Evolutionary conservation across 2,113 vertebrate species (phyloP), one percentile per base, ranked within the genome.

Genomic region (Callorhinus ursinus): DNA sequence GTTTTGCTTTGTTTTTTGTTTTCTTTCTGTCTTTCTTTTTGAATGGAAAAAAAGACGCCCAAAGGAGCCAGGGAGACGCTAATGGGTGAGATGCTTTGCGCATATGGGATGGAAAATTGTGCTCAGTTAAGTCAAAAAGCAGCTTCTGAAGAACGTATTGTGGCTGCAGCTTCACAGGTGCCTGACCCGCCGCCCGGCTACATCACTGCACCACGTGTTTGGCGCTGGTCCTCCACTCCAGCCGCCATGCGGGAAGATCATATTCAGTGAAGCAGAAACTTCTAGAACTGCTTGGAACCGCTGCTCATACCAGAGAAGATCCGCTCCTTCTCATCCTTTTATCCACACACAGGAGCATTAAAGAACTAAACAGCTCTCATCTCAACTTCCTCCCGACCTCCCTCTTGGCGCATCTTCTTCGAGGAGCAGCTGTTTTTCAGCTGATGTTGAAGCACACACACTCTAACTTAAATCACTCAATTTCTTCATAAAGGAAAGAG

Each of bases 91-190:
- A 99, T 98, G 98, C 98, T 99, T 99, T 99, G 98, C 98, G 98
- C 99, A 99, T 98, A 98, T 99, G 99, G 98, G 97, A 98, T 99
- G 99, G 99, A 99, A 99, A 99, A 98, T 98, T 98, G 96, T 98
- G 97, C 97, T 98, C 92, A 36, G 93, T 96, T 98, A 98, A 99
- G 98, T 99, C 96, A 98, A 98, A 99, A 99, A 97, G 97, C 98
- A 99, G 98, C 98, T 99, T 98, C 99, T 99, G 98, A 98, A 98
- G 98, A 98, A 98, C 88, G 90, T 98, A 98, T 98, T 98, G 98
- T 97, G 98, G 92, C 95, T 98, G 98, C n/a, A 90, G 98, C 98
- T 98, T 99, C 98, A 98, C 99, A 99, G 99, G 98, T 99, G 99
- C 97, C 96, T 98, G 98, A 98, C 98, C 98, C 77, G 71, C 96